phyloP scores from a whole-genome alignment of 2,113 vertebrate species.

The Equus przewalskii region DNA sequence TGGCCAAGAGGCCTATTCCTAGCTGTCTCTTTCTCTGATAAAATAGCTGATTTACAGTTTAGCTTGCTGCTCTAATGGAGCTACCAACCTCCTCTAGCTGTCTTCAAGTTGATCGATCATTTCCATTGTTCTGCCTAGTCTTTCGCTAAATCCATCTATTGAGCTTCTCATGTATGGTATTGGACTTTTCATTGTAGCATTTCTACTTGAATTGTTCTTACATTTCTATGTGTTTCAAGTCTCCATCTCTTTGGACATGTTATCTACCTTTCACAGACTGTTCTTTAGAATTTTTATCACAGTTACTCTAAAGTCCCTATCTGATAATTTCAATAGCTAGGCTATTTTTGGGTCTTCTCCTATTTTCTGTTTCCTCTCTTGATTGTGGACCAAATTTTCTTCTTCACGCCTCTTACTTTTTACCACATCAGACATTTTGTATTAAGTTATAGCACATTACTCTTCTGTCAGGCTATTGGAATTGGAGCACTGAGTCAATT shows the following conservation, averaged over 20 bases:
- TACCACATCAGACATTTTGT: neutral
- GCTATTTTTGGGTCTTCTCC: neutral
- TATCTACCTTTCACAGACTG: neutral
- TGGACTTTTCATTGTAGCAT: neutral
- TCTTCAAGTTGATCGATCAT: neutral
- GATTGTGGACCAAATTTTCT: neutral
- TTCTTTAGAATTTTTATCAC: neutral
- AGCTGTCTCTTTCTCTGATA: neutral
- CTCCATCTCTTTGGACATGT: neutral
- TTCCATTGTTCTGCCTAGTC: neutral
- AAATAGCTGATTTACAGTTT: neutral
- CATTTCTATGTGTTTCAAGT: neutral
- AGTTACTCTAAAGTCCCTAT: neutral
- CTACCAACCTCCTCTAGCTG: neutral
- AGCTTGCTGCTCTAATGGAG: neutral
- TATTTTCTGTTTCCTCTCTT: neutral
- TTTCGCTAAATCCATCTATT: neutral
- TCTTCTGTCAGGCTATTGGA: neutral
- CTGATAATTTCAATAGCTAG: neutral
- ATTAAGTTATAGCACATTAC: neutral
- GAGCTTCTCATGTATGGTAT: neutral
- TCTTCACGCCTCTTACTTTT: neutral
- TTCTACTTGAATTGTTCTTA: neutral
- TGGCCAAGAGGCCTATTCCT: neutral
- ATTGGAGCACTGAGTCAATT: neutral